Percentiles rank a stretch among this genome's conserved stretches.
Evolutionary conservation across 64 coral and sea anemone genomes (phyloP).

Genomic region (Montipora capricornis): DNA sequence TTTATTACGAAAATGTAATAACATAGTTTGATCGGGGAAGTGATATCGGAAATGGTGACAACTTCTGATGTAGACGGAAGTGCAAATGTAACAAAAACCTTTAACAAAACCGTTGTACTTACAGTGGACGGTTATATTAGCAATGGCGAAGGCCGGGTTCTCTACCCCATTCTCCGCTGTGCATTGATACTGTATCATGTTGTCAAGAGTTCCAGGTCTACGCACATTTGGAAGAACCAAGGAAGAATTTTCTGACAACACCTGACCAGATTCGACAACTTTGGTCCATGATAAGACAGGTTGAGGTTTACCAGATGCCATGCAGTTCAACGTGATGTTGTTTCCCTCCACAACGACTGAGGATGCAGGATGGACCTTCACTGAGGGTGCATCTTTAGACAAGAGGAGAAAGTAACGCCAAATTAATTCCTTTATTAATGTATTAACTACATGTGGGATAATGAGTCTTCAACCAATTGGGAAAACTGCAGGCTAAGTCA

Average conservation of each 20-base stretch:
- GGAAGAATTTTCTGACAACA: background rate
- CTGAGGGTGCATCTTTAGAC: background rate
- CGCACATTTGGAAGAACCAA: background rate
- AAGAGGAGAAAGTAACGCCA: background rate
- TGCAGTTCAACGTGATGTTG: background rate
- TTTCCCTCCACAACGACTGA: background rate
- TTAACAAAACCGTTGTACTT: background rate
- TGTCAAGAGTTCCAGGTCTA: slow-evolving; percentile 10
- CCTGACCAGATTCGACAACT: background rate
- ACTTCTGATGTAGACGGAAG: too few relatives aligned
- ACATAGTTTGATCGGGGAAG: too few relatives aligned
- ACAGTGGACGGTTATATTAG: slow-evolving; percentile 22
- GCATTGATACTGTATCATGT: slow-evolving; percentile 25
- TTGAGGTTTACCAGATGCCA: background rate
- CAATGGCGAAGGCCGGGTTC: background rate
- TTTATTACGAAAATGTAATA: too few relatives aligned
- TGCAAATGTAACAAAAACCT: too few relatives aligned
- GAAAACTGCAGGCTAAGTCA: too few relatives aligned
- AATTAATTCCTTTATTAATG: too few relatives aligned
- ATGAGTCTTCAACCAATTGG: too few relatives aligned
- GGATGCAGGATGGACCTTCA: background rate
- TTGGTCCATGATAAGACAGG: background rate
- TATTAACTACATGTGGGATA: too few relatives aligned
- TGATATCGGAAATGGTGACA: too few relatives aligned
- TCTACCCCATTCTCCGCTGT: slow-evolving; percentile 28